Evolutionary conservation across 2,113 vertebrate genomes (phyloP).

Genomic region (Corythornis cristatus): DNA sequence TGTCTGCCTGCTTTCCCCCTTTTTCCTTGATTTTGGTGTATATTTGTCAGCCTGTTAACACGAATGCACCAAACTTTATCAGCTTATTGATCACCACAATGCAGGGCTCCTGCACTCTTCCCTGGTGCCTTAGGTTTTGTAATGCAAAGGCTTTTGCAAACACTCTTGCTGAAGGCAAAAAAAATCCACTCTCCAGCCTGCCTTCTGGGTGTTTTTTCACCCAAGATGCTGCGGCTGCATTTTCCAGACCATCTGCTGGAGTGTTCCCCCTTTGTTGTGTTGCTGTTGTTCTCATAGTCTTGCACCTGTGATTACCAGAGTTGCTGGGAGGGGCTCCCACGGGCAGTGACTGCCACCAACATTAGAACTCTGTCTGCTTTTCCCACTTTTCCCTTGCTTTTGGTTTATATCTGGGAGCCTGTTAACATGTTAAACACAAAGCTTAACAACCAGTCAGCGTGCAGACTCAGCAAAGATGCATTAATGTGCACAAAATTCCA

Average conservation of each 20-base stretch:
- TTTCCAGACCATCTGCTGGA: background rate
- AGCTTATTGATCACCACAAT: background rate
- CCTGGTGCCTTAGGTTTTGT: background rate
- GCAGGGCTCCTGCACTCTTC: background rate
- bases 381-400: background rate
- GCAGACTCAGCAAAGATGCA: background rate
- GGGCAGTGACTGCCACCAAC: background rate
- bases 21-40: no score
- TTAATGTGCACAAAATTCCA: background rate
- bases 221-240: background rate
- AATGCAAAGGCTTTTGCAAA: background rate
- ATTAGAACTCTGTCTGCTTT: background rate
- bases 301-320: background rate
- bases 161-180: background rate
- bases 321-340: fast-evolving
- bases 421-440: background rate
- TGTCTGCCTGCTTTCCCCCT: no score
- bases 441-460: background rate
- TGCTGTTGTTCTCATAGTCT: background rate
- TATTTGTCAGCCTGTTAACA: no score
- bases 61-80: no score
- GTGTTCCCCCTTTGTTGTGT: background rate
- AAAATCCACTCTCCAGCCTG: background rate
- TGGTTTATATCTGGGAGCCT: background rate
- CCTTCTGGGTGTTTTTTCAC: background rate